Evolutionary conservation across 1,140 invertebrate genomes (phyloP).

Genomic region (Bombus confusus): DNA sequence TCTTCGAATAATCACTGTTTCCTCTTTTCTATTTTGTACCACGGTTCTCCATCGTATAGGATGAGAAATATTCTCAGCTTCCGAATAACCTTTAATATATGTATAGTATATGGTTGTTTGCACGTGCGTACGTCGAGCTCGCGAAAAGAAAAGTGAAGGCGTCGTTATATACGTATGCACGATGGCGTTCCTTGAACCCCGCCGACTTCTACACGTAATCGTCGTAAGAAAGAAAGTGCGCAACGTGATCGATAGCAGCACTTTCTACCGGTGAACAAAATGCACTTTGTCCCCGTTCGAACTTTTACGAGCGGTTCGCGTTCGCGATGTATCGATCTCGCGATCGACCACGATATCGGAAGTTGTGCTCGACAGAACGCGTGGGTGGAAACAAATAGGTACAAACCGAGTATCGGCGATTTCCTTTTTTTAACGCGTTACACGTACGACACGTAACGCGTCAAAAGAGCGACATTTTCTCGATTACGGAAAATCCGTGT

Average conservation of each 20-base stretch:
- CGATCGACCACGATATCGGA: neutral
- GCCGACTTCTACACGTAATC: conserved; percentile 59
- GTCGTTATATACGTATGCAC: conserved; percentile 18
- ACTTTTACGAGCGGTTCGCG: neutral
- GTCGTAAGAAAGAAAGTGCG: conserved; percentile 63
- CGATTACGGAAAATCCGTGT: too few species aligned
- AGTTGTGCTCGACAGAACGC: neutral
- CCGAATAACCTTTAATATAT: neutral
- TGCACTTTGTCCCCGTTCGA: conserved; percentile 19
- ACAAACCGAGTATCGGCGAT: neutral
- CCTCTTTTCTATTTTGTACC: neutral
- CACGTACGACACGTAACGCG: too few species aligned
- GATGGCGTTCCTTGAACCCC: conserved; percentile 52
- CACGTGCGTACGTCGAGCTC: neutral
- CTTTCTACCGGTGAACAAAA: conserved; percentile 50
- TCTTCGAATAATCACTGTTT: conserved; percentile 6
- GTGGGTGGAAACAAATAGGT: conserved; percentile 12
- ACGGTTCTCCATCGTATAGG: neutral
- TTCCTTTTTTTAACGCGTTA: neutral
- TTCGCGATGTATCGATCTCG: neutral
- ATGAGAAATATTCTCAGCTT: conserved; percentile 45
- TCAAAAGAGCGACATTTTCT: too few species aligned
- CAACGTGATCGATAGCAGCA: conserved; percentile 57
- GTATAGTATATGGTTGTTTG: neutral
- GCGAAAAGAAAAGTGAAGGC: conserved; percentile 51